Evolutionary conservation across 2,888 invertebrate species (phyloP), one percentile per base, ranked within the genome.

Genomic region (Chrysomela aeneicollis): DNA sequence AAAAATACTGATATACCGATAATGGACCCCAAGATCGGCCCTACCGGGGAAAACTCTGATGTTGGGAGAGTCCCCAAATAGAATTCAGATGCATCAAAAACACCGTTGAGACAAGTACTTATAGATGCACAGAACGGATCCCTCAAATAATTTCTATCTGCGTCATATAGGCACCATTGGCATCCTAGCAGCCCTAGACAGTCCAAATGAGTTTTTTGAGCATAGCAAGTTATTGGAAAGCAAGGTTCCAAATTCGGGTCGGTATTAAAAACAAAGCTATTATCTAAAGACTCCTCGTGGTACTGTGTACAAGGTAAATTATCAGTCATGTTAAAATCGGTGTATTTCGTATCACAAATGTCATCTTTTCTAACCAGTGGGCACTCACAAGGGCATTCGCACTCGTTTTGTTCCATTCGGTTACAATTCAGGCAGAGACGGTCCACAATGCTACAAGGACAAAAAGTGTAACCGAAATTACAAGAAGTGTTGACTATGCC

Each of bases 301-400:
- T 76, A 75, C 62, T 75, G 74, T 10, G 75, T 69, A 69, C 83
- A 83, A 5, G 80, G 65, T 15, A 76, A 73, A 71, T 81, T 82
- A 60, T 80, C 74, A 4, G 74, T 73, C 46, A 76, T 77, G 60
- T 74, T 78, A 30, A 60, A 51, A 57, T 67, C 63, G 35, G 22
- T 49, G 15, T 42, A 12, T 12, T 58, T 54, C 59, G 78, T 74
- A 30, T 74, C 75, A 67, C 79, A 79, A 47, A 75, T 75, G 60
- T 79, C 79, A n/a, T 73, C 75, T 42, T 76, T 77, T 26, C 77
- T 68, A 68, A 78, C 77, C 61, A 83, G 71, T 1, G 86, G 91
- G 78, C 97, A 97, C 81, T 97, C 95, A 80, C 97, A 97, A 0
- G 97, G 97, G 78, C 97, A 97, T 81, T 97, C 97, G 75, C 97